phyloP scores from a whole-genome alignment of 1,140 invertebrate species.

The Akabosia matsudoensis region DNA sequence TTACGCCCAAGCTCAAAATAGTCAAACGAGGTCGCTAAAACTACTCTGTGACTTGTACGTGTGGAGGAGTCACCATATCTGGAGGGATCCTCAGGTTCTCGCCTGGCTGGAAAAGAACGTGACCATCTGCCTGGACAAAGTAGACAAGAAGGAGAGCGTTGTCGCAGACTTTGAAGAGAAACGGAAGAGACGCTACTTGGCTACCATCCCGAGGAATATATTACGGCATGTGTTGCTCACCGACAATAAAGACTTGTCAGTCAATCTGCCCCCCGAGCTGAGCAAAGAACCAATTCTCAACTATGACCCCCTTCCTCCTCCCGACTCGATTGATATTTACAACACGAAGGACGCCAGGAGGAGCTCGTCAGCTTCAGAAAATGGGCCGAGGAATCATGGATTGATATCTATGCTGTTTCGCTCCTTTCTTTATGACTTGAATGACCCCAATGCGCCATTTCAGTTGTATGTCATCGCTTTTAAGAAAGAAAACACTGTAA shows the following conservation, averaged over 20 bases:
- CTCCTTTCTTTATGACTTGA: constrained; percentile 64
- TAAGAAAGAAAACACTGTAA: neutral
- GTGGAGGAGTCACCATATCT: constrained; percentile 67
- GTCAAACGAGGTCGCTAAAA: constrained; percentile 63
- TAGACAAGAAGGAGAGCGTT: constrained; percentile 61
- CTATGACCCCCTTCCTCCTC: constrained; percentile 77
- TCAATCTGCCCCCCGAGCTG: constrained; percentile 57
- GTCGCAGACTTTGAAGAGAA: constrained; percentile 63
- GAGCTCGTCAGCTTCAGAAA: constrained; percentile 20
- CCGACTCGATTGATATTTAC: constrained; percentile 71
- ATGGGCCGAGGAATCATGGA: constrained; percentile 41
- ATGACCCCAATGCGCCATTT: constrained; percentile 50
- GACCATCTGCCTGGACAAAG: constrained; percentile 61
- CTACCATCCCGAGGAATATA: constrained; percentile 65
- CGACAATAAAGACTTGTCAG: constrained; percentile 69
- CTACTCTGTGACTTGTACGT: constrained; percentile 73
- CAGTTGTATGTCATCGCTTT: constrained; percentile 38
- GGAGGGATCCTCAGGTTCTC: constrained; percentile 74
- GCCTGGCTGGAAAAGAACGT: constrained; percentile 74
- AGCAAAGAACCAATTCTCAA: constrained; percentile 63
- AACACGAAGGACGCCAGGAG: constrained; percentile 36
- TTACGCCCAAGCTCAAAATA: constrained; percentile 46
- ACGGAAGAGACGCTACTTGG: constrained; percentile 62
- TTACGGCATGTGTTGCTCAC: constrained; percentile 75
- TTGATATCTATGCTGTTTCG: constrained; percentile 63